These are phyloP conservation scores for Aphelocoma coerulescens DNA, from an alignment of 2,113 vertebrate species.

Conservation along the genomic window DNA sequence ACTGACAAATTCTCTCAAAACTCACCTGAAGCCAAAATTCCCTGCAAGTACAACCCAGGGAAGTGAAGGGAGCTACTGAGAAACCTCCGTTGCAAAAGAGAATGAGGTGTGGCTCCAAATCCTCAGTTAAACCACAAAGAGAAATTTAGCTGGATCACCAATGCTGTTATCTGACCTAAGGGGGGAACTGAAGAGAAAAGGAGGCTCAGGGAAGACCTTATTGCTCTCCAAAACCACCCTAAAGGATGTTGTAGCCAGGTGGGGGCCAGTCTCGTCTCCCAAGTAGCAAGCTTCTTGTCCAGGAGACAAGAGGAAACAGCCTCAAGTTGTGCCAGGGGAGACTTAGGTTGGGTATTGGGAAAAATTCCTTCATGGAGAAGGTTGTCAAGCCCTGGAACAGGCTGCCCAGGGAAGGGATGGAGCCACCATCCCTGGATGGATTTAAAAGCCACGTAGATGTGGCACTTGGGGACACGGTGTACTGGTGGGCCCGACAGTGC, in stretches of 20 bases:
- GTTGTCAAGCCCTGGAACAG: neutral
- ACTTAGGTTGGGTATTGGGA: neutral
- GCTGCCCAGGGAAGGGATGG: neutral
- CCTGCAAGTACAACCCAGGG: neutral
- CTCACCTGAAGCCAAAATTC: neutral
- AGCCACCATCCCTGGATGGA: no score
- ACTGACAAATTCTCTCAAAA: neutral
- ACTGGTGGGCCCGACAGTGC: neutral
- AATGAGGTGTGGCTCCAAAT: fast-evolving
- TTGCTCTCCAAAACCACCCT: neutral
- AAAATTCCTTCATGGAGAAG: neutral
- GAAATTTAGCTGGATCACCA: neutral
- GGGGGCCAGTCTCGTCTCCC: no score
- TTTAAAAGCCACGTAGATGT: neutral
- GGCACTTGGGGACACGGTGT: neutral
- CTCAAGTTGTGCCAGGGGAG: neutral
- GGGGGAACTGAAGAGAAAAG: neutral
- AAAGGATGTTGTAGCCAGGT: no score
- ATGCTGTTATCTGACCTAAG: no score
- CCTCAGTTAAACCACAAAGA: neutral
- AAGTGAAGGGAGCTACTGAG: neutral
- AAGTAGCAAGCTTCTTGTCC: fast-evolving
- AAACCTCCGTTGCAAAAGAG: neutral
- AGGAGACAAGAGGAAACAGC: neutral
- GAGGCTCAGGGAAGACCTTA: neutral